phyloP scores from a whole-genome alignment of 2,888 invertebrate species.

The Papilio demoleus region DNA sequence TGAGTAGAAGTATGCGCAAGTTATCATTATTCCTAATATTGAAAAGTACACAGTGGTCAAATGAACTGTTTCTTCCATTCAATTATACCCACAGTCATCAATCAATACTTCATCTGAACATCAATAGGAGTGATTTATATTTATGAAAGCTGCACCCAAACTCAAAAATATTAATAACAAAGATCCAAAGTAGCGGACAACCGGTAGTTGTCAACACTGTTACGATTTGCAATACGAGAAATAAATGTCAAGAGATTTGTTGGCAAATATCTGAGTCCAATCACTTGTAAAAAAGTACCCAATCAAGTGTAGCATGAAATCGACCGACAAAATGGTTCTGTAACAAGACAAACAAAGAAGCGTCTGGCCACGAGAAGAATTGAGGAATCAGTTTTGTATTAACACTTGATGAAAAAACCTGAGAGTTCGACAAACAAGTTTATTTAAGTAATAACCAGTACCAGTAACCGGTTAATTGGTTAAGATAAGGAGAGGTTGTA shows the following conservation, averaged over 20 bases:
- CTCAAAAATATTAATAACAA: not conserved
- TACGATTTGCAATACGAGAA: not conserved
- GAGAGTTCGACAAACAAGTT: constrained; percentile 26
- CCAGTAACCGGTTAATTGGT: constrained; percentile 22
- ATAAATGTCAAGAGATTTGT: constrained; percentile 10
- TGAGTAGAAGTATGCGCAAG: not conserved
- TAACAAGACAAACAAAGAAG: constrained; percentile 39
- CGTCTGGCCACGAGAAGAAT: constrained; percentile 28
- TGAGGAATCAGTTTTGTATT: constrained; percentile 33
- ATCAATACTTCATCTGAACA: not conserved
- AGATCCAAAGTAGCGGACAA: no score
- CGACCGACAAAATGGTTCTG: constrained; percentile 25
- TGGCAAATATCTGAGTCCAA: constrained; percentile 16
- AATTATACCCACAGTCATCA: not conserved
- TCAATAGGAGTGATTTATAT: no score
- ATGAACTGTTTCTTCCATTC: not conserved
- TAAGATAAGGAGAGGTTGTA: not conserved
- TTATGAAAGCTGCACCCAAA: no score
- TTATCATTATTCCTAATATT: not conserved
- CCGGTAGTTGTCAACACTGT: not conserved
- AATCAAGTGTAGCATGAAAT: constrained; percentile 32
- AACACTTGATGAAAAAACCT: constrained; percentile 25
- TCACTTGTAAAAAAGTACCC: constrained; percentile 15
- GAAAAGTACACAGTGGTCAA: not conserved
- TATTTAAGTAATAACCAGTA: constrained; percentile 21